These are phyloP conservation scores for Dolichopus griseipennis DNA, from an alignment of 2,888 invertebrate genomes.

Conservation along the genomic window DNA sequence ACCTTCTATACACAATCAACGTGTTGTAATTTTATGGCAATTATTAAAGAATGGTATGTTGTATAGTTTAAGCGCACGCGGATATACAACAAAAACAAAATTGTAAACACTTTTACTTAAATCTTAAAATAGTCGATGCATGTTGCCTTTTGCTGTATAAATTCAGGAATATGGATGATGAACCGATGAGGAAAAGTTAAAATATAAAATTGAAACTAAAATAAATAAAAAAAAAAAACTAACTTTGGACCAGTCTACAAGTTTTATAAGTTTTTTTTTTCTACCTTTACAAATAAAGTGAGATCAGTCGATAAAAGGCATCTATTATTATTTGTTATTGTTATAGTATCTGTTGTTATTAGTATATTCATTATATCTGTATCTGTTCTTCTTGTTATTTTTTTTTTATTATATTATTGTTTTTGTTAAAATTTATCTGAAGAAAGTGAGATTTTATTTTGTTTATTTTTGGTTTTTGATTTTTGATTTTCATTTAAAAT, in stretches of 20 bases:
- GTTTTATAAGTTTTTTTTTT: neutral
- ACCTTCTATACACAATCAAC: no score
- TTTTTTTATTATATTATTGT: neutral
- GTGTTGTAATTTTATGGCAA: neutral
- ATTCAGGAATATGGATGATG: neutral
- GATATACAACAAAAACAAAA: neutral
- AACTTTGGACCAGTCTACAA: neutral
- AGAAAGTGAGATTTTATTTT: slow-evolving; percentile 6
- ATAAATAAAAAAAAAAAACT: neutral
- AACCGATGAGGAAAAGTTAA: neutral
- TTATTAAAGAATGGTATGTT: neutral
- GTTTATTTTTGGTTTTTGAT: neutral
- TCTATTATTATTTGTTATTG: no score
- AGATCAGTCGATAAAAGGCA: neutral
- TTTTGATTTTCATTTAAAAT: neutral
- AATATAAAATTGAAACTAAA: no score
- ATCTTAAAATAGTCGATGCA: no score
- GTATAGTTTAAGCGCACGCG: neutral
- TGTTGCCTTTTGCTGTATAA: no score
- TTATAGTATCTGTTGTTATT: no score
- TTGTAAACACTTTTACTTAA: no score
- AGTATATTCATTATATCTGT: neutral
- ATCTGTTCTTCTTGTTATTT: neutral
- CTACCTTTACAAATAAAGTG: neutral
- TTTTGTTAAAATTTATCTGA: neutral